These are phyloP conservation scores for Tholera decimalis DNA, from an alignment of 2,888 invertebrate species.

Conservation along the genomic window DNA sequence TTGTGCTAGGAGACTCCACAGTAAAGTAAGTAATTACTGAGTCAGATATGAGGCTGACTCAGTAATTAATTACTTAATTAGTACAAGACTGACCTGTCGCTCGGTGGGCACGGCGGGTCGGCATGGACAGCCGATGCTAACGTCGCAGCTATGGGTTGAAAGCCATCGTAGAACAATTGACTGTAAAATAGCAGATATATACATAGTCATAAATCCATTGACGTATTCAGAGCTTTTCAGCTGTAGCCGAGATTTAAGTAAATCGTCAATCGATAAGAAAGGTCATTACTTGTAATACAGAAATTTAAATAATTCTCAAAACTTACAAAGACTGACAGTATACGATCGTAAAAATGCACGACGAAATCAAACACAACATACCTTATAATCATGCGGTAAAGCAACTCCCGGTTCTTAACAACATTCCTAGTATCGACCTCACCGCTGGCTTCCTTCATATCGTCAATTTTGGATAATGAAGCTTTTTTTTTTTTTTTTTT, in stretches of 20 bases:
- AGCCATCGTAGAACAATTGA: constrained; percentile 99
- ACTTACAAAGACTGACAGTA: neutral
- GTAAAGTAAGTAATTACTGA: too few relatives aligned
- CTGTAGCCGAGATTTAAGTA: fast-evolving
- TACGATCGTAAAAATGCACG: neutral
- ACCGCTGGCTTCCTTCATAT: constrained; percentile 84
- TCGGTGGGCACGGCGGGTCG: constrained; percentile 98
- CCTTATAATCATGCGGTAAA: constrained; percentile 98
- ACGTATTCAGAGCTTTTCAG: neutral
- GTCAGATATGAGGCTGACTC: too few relatives aligned
- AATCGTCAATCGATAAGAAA: too few relatives aligned
- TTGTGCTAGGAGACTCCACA: too few relatives aligned
- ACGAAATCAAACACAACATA: constrained; percentile 45
- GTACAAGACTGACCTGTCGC: constrained; percentile 95
- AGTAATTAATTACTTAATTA: too few relatives aligned
- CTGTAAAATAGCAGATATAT: constrained; percentile 87
- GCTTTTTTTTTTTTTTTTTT: too few relatives aligned
- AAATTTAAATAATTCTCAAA: neutral
- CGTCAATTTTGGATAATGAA: constrained; percentile 51
- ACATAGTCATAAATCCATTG: neutral
- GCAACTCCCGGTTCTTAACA: constrained; percentile 96
- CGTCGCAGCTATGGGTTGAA: constrained; percentile 97
- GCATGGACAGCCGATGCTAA: constrained; percentile 96
- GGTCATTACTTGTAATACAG: neutral
- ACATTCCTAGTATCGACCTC: constrained; percentile 94